Percentiles rank a stretch among this genome's conserved stretches.
These are phyloP conservation scores for Nansenia antarctica DNA, from an alignment of 2,113 vertebrate genomes.

Conservation along the genomic window DNA sequence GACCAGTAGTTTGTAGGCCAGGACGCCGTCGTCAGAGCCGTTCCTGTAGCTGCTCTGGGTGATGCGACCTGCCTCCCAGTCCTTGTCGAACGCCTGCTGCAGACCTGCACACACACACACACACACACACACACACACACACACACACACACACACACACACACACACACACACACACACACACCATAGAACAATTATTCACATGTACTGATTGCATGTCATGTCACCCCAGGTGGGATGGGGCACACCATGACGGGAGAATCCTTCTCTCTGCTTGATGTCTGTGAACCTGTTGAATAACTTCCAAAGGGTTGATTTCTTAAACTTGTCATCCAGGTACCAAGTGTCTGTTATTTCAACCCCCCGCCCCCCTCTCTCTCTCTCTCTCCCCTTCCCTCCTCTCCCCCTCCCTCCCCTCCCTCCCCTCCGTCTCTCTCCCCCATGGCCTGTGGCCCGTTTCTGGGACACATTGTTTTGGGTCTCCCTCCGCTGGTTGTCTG, in stretches of 20 bases:
- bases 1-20: slow-evolving; percentile 96
- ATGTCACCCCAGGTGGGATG: too few species aligned
- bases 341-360: neutral
- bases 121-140: slow-evolving; percentile 9
- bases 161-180: slow-evolving; percentile 24
- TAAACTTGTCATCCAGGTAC: neutral
- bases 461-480: slow-evolving; percentile 75
- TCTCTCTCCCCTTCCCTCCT: neutral
- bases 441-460: slow-evolving; percentile 63
- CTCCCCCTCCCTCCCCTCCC: neutral
- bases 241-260: too few species aligned
- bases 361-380: slow-evolving; percentile 29
- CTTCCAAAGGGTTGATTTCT: neutral
- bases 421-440: slow-evolving; percentile 43
- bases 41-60: slow-evolving; percentile 89
- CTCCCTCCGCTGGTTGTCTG: slow-evolving; percentile 73
- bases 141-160: slow-evolving; percentile 25
- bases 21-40: slow-evolving; percentile 90
- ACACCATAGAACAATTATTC: slow-evolving; percentile 29
- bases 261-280: neutral
- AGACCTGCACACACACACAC: slow-evolving; percentile 76
- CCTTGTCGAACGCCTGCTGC: slow-evolving; percentile 93
- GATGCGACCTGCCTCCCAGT: slow-evolving; percentile 92
- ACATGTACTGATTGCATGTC: too few species aligned
- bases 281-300: neutral